Conservation (phyloP, 2,113 vertebrate genomes). For the Psilopogon haemacephalus region DNA sequence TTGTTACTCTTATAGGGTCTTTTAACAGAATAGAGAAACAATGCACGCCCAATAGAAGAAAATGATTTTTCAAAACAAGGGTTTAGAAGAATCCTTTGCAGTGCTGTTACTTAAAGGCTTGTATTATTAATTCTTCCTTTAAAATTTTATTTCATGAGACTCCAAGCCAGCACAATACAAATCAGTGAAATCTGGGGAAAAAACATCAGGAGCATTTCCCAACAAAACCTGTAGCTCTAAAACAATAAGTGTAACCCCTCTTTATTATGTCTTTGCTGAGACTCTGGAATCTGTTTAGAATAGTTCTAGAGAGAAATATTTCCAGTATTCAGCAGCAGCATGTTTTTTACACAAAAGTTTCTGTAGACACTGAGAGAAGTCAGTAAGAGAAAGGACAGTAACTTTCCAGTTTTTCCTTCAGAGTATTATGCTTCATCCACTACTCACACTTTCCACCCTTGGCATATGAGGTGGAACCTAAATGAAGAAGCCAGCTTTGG, state of each 20-base stretch:
- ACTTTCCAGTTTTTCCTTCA: background rate
- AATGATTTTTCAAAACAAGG: background rate
- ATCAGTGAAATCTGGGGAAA: background rate
- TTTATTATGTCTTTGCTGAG: accelerated
- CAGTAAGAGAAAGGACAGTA: background rate
- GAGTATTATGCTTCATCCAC: background rate
- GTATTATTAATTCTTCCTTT: background rate
- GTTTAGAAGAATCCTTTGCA: background rate
- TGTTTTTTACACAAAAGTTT: background rate
- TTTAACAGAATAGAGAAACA: background rate
- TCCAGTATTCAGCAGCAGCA: background rate
- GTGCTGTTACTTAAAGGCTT: background rate
- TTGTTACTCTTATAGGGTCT: background rate
- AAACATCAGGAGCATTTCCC: background rate
- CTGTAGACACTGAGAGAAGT: background rate
- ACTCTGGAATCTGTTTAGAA: background rate
- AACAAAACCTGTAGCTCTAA: background rate
- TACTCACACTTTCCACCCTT: background rate
- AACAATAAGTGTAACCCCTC: background rate
- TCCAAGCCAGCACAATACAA: background rate
- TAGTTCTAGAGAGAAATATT: background rate
- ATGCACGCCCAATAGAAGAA: background rate
- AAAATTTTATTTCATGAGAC: background rate
- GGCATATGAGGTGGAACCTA: background rate
- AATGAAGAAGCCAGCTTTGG: background rate